These are phyloP conservation scores for Neuroscelio doddi DNA, from an alignment of 2,888 invertebrate species.

Conservation along the genomic window DNA sequence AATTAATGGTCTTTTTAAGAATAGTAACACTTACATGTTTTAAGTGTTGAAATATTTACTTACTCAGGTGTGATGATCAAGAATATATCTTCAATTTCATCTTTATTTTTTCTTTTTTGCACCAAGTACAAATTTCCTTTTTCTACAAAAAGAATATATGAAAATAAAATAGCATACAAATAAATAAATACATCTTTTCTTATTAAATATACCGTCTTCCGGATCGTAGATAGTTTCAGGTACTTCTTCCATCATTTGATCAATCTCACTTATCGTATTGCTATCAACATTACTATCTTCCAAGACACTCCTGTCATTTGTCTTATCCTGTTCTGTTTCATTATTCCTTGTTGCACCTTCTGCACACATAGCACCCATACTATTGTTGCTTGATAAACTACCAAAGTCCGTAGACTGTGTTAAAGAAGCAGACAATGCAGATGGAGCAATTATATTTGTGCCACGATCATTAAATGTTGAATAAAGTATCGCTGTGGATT, in stretches of 20 bases:
- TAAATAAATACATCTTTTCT: background rate
- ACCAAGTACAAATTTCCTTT: conserved; percentile 67
- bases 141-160: conserved; percentile 49
- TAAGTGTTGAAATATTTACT: conserved; percentile 45
- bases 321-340: conserved; percentile 13
- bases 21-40: too few relatives aligned
- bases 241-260: conserved; percentile 58
- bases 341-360: conserved; percentile 16
- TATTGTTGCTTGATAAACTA: conserved; percentile 12
- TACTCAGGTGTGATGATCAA: conserved; percentile 71
- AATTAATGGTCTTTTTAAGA: too few relatives aligned
- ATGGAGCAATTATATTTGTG: background rate
- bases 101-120: conserved; percentile 67
- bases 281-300: conserved; percentile 13
- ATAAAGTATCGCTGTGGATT: conserved; percentile 35
- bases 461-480: conserved; percentile 37
- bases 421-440: conserved; percentile 9
- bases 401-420: conserved; percentile 8
- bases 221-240: conserved; percentile 53
- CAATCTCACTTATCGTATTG: conserved; percentile 2
- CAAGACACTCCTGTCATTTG: conserved; percentile 6
- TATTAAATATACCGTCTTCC: conserved; percentile 56
- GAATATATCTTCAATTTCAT: conserved; percentile 71
- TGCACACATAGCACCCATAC: background rate
- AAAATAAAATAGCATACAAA: background rate